Evolutionary conservation across 2,888 invertebrate species (phyloP).

Genomic region (Pandemis heparana): DNA sequence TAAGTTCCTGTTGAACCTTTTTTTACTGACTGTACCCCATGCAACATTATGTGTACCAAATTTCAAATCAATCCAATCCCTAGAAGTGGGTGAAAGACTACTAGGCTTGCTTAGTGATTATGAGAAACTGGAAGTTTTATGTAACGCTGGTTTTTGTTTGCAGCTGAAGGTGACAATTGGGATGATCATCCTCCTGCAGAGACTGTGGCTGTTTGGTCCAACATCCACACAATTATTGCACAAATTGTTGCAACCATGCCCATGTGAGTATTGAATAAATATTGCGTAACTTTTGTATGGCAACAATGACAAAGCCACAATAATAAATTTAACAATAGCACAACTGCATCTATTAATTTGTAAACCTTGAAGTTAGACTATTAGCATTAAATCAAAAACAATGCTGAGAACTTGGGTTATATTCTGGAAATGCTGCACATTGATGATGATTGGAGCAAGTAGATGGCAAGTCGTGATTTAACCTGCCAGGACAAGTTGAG

Average conservation of each 20-base stretch:
- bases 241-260: slow-evolving; percentile 81
- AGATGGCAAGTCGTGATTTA: too few relatives aligned
- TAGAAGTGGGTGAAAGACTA: not conserved
- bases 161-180: slow-evolving; percentile 85
- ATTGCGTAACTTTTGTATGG: not conserved
- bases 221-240: slow-evolving; percentile 86
- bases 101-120: not conserved
- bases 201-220: slow-evolving; percentile 84
- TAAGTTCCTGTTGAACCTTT: too few relatives aligned
- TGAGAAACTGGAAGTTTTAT: not conserved
- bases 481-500: too few relatives aligned
- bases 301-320: not conserved
- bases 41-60: too few relatives aligned
- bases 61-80: not conserved
- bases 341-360: too few relatives aligned
- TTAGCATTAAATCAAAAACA: too few relatives aligned
- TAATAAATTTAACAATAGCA: too few relatives aligned
- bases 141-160: slow-evolving; percentile 46
- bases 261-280: slow-evolving; percentile 69
- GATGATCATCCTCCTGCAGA: slow-evolving; percentile 85
- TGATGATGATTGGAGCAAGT: too few relatives aligned
- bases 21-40: too few relatives aligned
- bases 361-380: too few relatives aligned
- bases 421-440: too few relatives aligned
- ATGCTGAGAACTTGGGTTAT: too few relatives aligned